These are phyloP conservation scores for Gracilinanus agilis DNA, from an alignment of 2,113 vertebrate genomes.

Conservation along the genomic window DNA sequence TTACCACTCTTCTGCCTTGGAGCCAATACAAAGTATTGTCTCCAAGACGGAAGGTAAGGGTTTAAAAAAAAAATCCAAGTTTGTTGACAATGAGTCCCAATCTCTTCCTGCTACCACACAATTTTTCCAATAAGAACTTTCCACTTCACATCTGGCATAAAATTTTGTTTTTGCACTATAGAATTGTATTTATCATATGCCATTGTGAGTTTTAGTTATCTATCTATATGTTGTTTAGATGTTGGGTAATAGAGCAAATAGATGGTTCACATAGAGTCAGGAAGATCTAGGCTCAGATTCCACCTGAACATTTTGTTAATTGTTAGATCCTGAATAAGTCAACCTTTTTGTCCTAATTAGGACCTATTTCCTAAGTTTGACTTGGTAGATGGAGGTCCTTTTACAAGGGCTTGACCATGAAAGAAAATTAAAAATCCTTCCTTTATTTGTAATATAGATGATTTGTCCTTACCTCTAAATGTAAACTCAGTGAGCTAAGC, in stretches of 20 bases:
- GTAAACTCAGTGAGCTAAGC: background rate
- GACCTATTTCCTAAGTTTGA: background rate
- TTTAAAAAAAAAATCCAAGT: background rate
- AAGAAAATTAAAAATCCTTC: background rate
- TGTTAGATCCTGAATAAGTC: background rate
- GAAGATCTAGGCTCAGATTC: background rate
- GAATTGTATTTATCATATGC: no score
- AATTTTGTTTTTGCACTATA: no score
- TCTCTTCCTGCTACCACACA: no score
- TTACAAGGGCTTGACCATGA: background rate
- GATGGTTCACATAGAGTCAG: background rate
- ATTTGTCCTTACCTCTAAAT: background rate
- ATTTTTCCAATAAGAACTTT: no score
- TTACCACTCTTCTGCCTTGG: no score
- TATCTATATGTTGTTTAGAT: no score
- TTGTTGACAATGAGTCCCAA: no score
- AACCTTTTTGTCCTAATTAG: background rate
- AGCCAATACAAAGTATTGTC: no score
- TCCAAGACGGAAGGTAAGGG: no score
- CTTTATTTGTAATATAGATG: background rate
- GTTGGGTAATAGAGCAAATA: no score
- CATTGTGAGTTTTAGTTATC: no score
- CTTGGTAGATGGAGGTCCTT: background rate
- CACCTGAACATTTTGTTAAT: background rate
- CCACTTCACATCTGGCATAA: no score